Base-by-base conservation (phyloP, 1,140 invertebrate species). In the Latrodectus geometricus region DNA sequence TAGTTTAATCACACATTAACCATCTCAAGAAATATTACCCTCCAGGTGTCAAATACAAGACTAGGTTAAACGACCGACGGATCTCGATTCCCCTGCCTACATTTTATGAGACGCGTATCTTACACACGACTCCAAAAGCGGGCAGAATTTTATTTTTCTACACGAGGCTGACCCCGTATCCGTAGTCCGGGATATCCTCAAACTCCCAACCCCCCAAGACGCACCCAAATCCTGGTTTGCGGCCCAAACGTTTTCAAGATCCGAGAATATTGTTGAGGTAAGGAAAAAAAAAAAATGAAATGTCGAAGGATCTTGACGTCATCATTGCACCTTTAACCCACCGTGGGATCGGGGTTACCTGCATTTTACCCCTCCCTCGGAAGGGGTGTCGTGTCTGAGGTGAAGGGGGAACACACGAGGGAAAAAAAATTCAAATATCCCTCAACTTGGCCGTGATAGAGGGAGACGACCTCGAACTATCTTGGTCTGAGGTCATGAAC, bases 281-380 rank as follows among this genome's bases (percentile, higher is more conserved):
- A n/a, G 23, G 23, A 52, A 52, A 75, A 50, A 50, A 17, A 9
- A 48, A 49, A 49, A 74, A 15, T 20, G 9, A 15, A 75, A 48
- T n/a, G 73, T 49, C 17, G 20, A 49, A 15, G 35, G 69, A 70
- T 48, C 49, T 68, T 74, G 69, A 65, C 80, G 69, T 65, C 80
- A 61, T 50, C 11, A 48, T 17, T 68, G 23, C 21, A 20, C 21
- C 49, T 61, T 70, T 49, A 52, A 70, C 80, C 80, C 70, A 82
- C 80, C 80, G 80, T 82, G 80, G 80, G 80, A 82, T 82, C 69
- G 70, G 70, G 80, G 80, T 82, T 82, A 82, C 80, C 80, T 79
- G 70, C 48, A 48, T 48, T 23, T 73, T 73, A n/a, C 23, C 56
- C 48, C 80, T 61, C 66, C 77, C 76, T 66, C 76, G 56, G 50